phyloP scores from a whole-genome alignment of 2,113 vertebrate species.

The Oriolus oriolus region DNA sequence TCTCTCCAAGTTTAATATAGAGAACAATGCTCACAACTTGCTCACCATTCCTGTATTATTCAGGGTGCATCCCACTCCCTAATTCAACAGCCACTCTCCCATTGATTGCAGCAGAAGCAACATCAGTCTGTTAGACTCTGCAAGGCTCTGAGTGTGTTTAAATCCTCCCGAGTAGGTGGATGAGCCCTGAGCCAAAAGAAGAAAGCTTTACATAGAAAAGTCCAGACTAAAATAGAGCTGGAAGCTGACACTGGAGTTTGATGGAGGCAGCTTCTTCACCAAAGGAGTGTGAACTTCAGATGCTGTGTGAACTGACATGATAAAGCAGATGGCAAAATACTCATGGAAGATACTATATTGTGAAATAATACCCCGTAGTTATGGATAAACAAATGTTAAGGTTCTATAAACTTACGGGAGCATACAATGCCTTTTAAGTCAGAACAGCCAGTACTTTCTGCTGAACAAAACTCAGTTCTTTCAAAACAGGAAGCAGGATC shows the following conservation, averaged over 20 bases:
- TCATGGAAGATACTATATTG: neutral
- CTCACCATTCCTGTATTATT: neutral
- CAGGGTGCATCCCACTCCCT: neutral
- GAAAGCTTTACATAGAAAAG: neutral
- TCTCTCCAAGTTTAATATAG: neutral
- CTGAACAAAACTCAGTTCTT: neutral
- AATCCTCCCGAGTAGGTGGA: neutral
- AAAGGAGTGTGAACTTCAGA: neutral
- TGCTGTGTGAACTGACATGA: neutral
- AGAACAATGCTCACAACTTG: neutral
- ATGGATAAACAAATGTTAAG: neutral
- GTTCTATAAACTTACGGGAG: conserved; percentile 37
- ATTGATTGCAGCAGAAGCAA: neutral
- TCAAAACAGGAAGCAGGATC: conserved; percentile 24
- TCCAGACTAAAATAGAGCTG: neutral
- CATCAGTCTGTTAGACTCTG: neutral
- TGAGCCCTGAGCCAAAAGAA: neutral
- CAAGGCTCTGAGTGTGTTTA: neutral
- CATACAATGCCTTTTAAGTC: neutral
- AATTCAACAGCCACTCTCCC: neutral
- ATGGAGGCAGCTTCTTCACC: neutral
- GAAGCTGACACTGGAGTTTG: neutral
- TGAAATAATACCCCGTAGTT: neutral
- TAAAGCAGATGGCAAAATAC: neutral
- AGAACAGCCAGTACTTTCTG: neutral